A percentile compares a stretch with the other conserved stretches of the same genome.
Conservation (phyloP, 2,888 invertebrate species). For the Xestia xanthographa region DNA sequence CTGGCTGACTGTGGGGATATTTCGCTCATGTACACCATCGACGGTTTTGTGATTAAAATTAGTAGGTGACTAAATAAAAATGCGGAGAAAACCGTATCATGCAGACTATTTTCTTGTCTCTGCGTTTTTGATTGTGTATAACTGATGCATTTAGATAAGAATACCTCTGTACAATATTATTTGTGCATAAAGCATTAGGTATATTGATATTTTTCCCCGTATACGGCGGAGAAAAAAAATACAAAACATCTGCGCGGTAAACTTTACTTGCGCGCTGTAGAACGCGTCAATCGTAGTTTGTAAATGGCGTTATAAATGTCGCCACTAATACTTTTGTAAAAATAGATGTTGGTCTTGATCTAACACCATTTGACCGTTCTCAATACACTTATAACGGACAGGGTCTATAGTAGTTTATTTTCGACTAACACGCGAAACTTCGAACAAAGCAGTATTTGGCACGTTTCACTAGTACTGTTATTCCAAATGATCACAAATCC, state of each 20-base stretch:
- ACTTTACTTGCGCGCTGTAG: background rate
- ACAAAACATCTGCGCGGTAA: background rate
- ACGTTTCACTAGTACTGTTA: background rate
- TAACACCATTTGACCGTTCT: background rate
- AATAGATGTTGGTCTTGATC: background rate
- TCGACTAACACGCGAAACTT: background rate
- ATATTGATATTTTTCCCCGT: background rate
- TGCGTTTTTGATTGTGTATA: background rate
- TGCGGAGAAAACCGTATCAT: too few species aligned
- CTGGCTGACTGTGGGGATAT: slow-evolving; percentile 62
- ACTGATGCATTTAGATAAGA: too few species aligned
- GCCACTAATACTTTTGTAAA: background rate
- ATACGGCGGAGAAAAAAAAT: background rate
- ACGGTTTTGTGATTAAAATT: slow-evolving; percentile 66
- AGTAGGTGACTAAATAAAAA: background rate
- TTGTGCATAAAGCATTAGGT: background rate
- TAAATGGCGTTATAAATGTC: too few species aligned
- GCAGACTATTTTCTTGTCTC: background rate
- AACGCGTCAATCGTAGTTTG: background rate
- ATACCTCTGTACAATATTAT: background rate
- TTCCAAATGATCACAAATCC: slow-evolving; percentile 52
- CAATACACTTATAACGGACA: background rate
- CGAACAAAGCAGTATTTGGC: background rate
- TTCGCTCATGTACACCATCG: slow-evolving; percentile 65
- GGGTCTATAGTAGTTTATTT: background rate